Base-by-base conservation (phyloP, 2,797 vertebrate genomes). In the Gymnothorax javanicus region DNA sequence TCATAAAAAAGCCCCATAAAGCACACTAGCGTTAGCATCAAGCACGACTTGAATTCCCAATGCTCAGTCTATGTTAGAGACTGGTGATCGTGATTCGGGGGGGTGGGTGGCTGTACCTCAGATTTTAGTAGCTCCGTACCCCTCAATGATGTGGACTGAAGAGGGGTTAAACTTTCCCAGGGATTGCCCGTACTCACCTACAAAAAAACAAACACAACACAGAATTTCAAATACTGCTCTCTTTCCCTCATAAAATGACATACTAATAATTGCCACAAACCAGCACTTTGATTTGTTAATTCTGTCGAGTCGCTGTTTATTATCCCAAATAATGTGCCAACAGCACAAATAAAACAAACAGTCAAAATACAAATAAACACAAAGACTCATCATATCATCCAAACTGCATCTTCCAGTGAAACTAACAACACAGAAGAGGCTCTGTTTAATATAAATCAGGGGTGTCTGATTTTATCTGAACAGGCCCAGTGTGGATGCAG, bases 81-180 rank as follows among this genome's bases (percentile, higher is more conserved):
- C 50, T 23, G 79, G 23, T 2, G 56, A 3, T 2, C 2, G 67
- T 23, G 43, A 20, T 56, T 52, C 25, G 79, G 52, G 56, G 25
- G 54, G 50, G 77, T 0, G 85, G 56, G 71, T 25, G 56, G 11
- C 75, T 7, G 13, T 89, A 90, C 92, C 93, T 94, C 92, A 87
- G 77, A 84, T 86, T 92, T 94, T 82, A 92, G 88, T 58, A 83
- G 81, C 52, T 33, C 50, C 57, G 88, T 88, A 56, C 90, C 89
- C 87, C 85, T 89, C 75, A 83, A 84, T 4, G 75, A 20, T 11
- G 84, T 69, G 15, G 85, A 71, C 59, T 90, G 85, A 85, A 27
- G 59, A n/a, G 79, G 89, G 79, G 62, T 12, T 71, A 64, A 50
- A 77, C 79, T 71, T 25, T 56, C 69, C 50, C 43, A 50, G n/a